phyloP scores from a whole-genome alignment of 2,888 invertebrate genomes.

The Athripsodes cinereus region DNA sequence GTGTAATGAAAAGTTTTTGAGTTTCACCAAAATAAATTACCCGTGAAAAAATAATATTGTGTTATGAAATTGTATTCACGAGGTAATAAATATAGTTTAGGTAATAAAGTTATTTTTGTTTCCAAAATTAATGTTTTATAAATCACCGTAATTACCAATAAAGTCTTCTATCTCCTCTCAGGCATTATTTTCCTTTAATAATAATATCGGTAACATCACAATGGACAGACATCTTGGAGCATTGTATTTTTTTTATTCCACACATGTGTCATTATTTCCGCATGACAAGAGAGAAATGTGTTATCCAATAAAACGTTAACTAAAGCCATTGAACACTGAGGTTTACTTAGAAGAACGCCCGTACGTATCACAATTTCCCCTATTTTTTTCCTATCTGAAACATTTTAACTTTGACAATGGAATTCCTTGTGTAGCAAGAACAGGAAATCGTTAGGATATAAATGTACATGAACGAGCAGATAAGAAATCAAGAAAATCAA shows the following conservation, averaged over 20 bases:
- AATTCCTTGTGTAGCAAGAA: conserved; percentile 7
- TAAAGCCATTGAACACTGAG: not conserved
- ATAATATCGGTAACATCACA: too few species aligned
- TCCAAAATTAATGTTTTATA: not conserved
- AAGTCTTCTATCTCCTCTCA: not conserved
- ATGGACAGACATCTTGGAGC: too few species aligned
- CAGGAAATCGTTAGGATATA: conserved; percentile 2
- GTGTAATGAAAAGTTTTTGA: too few species aligned
- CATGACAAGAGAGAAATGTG: not conserved
- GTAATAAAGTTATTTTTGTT: not conserved
- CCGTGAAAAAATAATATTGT: too few species aligned
- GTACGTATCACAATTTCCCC: conserved; percentile 4
- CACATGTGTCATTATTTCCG: conserved; percentile 1
- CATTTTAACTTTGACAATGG: conserved; percentile 22
- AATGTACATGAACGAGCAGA: not conserved
- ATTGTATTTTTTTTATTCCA: not conserved
- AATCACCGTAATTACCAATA: not conserved
- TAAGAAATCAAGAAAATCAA: not conserved
- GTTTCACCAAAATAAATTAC: too few species aligned
- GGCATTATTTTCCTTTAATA: too few species aligned
- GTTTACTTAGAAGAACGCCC: conserved; percentile 3
- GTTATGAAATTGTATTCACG: too few species aligned
- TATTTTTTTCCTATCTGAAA: conserved; percentile 11
- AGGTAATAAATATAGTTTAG: too few species aligned
- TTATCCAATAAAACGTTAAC: conserved; percentile 4